phyloP scores from a whole-genome alignment of 2,113 vertebrate species.

The Propithecus coquereli region DNA sequence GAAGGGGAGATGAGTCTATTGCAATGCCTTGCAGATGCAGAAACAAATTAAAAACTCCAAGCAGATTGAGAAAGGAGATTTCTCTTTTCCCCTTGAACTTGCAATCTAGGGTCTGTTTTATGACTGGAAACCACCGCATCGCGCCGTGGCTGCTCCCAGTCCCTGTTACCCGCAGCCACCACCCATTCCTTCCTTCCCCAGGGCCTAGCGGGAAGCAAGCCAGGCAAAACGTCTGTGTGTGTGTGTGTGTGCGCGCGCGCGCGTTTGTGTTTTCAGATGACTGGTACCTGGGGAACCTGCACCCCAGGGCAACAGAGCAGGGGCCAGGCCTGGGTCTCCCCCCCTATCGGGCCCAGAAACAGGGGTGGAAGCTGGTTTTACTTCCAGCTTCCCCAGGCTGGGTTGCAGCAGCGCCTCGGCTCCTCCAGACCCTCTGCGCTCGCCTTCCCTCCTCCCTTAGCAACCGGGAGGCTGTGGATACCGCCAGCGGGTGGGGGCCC shows the following conservation, averaged over 20 bases:
- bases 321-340: not conserved
- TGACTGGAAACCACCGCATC: not conserved
- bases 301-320: not conserved
- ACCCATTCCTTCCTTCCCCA: not conserved
- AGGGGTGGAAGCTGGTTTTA: not conserved
- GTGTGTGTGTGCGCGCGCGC: not conserved
- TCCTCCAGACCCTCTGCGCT: not conserved
- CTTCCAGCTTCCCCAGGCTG: not conserved
- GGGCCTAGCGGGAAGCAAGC: not conserved
- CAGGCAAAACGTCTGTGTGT: not conserved
- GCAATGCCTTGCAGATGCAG: not conserved
- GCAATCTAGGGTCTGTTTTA: not conserved
- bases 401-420: not conserved
- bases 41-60: not conserved
- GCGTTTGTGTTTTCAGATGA: not conserved
- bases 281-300: slow-evolving; percentile 47
- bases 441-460: slow-evolving; percentile 82
- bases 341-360: not conserved
- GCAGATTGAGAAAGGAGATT: not conserved
- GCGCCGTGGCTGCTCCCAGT: not conserved
- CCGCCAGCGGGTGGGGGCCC: slow-evolving; percentile 35
- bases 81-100: not conserved
- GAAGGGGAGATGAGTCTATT: not conserved
- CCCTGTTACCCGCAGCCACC: not conserved
- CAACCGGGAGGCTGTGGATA: slow-evolving; percentile 82